Evolutionary conservation across 2,797 vertebrate genomes (phyloP), one percentile per base, ranked within the genome.

Genomic region (Melanogrammus aeglefinus): DNA sequence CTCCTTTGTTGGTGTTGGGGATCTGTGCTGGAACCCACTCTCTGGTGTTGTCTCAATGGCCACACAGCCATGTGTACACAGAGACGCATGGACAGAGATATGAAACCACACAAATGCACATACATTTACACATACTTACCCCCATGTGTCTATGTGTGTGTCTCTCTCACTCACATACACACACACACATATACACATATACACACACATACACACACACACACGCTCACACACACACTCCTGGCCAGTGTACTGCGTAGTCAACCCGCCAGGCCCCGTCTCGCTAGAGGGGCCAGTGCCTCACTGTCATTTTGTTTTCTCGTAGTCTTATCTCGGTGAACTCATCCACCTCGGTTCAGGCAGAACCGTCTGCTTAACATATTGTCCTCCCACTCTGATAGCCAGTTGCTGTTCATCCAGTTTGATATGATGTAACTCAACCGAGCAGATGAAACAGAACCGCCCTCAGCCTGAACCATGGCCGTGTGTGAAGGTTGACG

Each of bases 251-350:
- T 21, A 18, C 13, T 3, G 66, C 18, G 51, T 31, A 1, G 66
- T 27, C 24, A 76, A 83, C 87, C 91, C 90, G 81, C 88, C 84
- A 88, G 86, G 88, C 80, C 51, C 89, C 78, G 77, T 75, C 44
- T 85, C 77, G 89, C 88, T 83, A 0, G 72, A 85, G 84, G 81
- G 83, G 33, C 76, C 18, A 38, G 76, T 70, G 27, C 63, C 75
- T 36, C 18, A 72, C 75, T 80, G 74, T 39, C 63, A 74, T 85
- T 85, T 88, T 87, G 79, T 88, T 81, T 87, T 81, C 75, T 63
- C 79, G 27, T 1, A 82, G 75, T 84, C 66, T 75, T 41, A 69
- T 84, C 79, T 83, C 74, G 77, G 24, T 74, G 21, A 71, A 78
- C 39, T n/a, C 70, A 16, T 12, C 76, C 31, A 47, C 77, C 77